Percentiles rank a stretch among this genome's conserved stretches.
These are phyloP conservation scores for Dunckerocampus dactyliophorus DNA, from an alignment of 2,113 vertebrate species.

Conservation along the genomic window DNA sequence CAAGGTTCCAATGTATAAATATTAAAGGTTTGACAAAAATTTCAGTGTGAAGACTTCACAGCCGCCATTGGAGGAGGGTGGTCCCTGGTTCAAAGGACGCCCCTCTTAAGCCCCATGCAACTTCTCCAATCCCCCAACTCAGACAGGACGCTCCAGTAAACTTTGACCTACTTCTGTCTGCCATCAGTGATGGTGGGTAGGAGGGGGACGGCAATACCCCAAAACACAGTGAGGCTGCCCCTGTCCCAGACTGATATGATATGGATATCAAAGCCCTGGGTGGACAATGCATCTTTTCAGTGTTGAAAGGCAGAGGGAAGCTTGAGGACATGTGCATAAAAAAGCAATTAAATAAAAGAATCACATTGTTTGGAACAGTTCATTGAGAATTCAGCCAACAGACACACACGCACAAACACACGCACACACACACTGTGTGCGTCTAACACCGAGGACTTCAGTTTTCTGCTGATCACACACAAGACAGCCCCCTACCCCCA, in stretches of 20 bases:
- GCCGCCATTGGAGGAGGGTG: background rate
- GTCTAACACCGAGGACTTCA: constrained; percentile 37
- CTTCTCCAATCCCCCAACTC: constrained; percentile 39
- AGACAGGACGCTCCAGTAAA: constrained; percentile 67
- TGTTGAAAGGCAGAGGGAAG: constrained; percentile 39
- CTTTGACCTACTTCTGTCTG: constrained; percentile 67
- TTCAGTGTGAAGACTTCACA: constrained; percentile 7
- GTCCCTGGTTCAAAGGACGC: constrained; percentile 19
- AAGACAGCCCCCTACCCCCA: constrained; percentile 27
- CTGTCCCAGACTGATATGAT: constrained; percentile 36
- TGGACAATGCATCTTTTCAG: constrained; percentile 55
- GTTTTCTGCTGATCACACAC: constrained; percentile 47
- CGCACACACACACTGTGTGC: constrained; percentile 8
- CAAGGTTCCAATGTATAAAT: no score
- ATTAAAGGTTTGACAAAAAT: background rate
- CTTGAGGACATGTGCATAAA: constrained; percentile 30
- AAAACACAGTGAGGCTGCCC: constrained; percentile 19
- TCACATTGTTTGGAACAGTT: constrained; percentile 33
- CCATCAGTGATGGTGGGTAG: constrained; percentile 25
- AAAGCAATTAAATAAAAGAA: background rate
- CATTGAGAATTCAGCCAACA: constrained; percentile 35
- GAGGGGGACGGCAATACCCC: constrained; percentile 12
- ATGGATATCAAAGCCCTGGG: constrained; percentile 49
- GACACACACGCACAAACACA: constrained; percentile 14
- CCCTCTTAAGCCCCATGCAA: constrained; percentile 24